Evolutionary conservation across 2,888 invertebrate genomes (phyloP), one percentile per base, ranked within the genome.

Genomic region (Quadroppia sp.): DNA sequence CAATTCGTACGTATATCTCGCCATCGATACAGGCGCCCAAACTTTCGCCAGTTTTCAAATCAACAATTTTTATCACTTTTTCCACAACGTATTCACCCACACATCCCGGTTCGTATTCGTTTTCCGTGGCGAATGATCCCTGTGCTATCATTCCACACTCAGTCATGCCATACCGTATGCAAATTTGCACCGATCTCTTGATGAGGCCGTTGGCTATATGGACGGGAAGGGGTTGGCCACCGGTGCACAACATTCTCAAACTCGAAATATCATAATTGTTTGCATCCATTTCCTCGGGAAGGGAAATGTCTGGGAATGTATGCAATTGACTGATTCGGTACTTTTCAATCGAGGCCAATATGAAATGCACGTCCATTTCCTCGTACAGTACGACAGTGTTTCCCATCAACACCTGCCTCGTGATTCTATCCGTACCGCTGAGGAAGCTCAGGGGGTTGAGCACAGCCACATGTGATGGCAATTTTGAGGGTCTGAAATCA

Each of bases 1-100:
- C 89, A 0, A 92, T 91, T 81, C 90, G 90, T 75, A 94, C 88
- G 82, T 90, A 92, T 0, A 94, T 81, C 82, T 95, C 95, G 15
- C 95, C 95, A 76, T 87, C 86, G 80, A 89, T 84, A 78, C 88
- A 86, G 0, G 87, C 84, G 0, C 86, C 87, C n/a, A 88, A 82
- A 75, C 81, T 79, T 79, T 83, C 79, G 0, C 89, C 89, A 1
- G 85, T 87, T 76, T 85, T 50, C 2, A 59, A 13, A 32, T 75
- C 73, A 6, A 73, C 23, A 30, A 75, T 20, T 70, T 72, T 75
- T 9, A 71, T n/a, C 20, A 48, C 42, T 0, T 40, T 25, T 1
- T 72, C 45, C 7, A 23, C 7, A 9, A 13, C 20, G 17, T n/a
- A 13, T 28, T 7, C 9, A 17, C 72, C 72, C 2, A 56, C 2